These are phyloP conservation scores for Danaus chrysippus DNA, from an alignment of 2,888 invertebrate species.

Conservation along the genomic window DNA sequence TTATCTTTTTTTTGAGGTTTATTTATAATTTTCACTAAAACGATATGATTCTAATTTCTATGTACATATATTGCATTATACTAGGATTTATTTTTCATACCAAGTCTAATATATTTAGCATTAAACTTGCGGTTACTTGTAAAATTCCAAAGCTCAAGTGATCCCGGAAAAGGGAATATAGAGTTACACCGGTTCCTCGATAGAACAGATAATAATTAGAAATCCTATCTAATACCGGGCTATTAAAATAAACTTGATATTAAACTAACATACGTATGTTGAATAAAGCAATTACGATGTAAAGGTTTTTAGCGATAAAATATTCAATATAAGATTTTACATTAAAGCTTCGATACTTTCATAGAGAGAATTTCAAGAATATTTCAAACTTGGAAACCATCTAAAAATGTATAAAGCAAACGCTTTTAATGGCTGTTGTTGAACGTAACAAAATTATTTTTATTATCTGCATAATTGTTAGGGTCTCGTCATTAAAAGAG, in stretches of 20 bases:
- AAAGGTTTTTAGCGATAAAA: neutral
- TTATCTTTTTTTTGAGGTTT: too few relatives aligned
- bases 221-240: constrained; percentile 21
- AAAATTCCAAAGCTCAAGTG: constrained; percentile 8
- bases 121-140: neutral
- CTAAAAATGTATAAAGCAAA: neutral
- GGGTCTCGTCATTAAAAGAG: neutral
- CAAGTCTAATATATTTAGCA: neutral
- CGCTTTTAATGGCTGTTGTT: neutral
- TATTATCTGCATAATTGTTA: neutral
- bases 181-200: constrained; percentile 22
- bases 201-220: constrained; percentile 24
- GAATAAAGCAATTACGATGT: constrained; percentile 1
- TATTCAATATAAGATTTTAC: too few relatives aligned
- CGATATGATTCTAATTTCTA: too few relatives aligned
- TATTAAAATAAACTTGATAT: constrained; percentile 22
- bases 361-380: neutral
- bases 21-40: too few relatives aligned
- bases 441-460: neutral
- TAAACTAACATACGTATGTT: constrained; percentile 1
- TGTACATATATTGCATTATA: too few relatives aligned
- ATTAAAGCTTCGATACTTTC: neutral
- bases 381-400: neutral
- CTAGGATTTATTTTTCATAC: too few relatives aligned
- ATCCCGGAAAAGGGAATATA: constrained; percentile 23